Evolutionary conservation across 2,888 invertebrate species (phyloP).

Genomic region (Leptarthrus brevirostris): DNA sequence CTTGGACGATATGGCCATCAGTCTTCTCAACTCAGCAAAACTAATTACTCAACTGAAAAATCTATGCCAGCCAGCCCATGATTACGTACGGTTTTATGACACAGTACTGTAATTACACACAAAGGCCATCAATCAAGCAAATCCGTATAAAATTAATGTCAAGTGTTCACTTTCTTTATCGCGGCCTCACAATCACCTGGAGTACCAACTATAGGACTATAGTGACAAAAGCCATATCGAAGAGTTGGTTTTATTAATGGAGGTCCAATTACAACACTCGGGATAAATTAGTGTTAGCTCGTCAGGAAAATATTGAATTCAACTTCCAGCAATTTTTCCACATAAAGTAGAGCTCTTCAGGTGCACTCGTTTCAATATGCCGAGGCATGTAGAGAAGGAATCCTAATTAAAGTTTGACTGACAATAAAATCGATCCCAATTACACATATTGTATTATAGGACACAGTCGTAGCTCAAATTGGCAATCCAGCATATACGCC

Average conservation of each 20-base stretch:
- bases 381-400: neutral
- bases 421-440: slow-evolving; percentile 7
- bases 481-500: neutral
- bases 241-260: slow-evolving; percentile 47
- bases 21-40: slow-evolving; percentile 47
- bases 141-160: slow-evolving; percentile 48
- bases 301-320: slow-evolving; percentile 43
- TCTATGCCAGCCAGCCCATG: slow-evolving; percentile 21
- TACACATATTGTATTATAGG: neutral
- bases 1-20: slow-evolving; percentile 13
- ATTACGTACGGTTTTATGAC: slow-evolving; percentile 38
- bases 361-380: neutral
- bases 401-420: slow-evolving; percentile 17
- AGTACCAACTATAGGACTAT: neutral
- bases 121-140: slow-evolving; percentile 49
- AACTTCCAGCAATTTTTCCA: neutral
- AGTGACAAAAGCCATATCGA: slow-evolving; percentile 40
- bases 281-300: slow-evolving; percentile 33
- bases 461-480: neutral
- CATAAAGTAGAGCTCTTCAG: neutral
- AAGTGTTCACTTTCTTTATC: slow-evolving; percentile 46
- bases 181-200: slow-evolving; percentile 21
- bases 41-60: slow-evolving; percentile 48
- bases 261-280: slow-evolving; percentile 41
- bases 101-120: slow-evolving; percentile 43